phyloP scores from a whole-genome alignment of 92 coral and sea anemone species.

The Heliopora coerulea region DNA sequence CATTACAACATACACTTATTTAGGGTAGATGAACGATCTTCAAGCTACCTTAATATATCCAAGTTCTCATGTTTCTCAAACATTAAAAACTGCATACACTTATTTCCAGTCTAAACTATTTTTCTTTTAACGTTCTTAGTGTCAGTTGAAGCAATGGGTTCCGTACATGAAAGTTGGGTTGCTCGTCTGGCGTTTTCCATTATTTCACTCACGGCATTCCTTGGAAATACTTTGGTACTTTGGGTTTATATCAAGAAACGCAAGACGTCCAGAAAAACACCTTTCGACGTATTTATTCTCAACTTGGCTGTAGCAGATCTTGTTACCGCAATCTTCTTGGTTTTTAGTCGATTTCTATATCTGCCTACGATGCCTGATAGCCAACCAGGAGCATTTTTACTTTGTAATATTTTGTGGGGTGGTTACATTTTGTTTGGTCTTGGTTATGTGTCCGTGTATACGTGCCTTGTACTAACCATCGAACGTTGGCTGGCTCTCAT shows the following conservation, averaged over 20 bases:
- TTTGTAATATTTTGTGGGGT: slow-evolving; percentile 21
- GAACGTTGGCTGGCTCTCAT: slow-evolving; percentile 90
- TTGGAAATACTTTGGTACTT: slow-evolving; percentile 36
- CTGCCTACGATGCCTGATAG: slow-evolving; percentile 9
- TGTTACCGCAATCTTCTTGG: slow-evolving; percentile 14
- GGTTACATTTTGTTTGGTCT: slow-evolving; percentile 26
- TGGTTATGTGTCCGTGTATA: slow-evolving; percentile 43
- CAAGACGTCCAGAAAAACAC: not conserved
- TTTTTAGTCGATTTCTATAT: slow-evolving; percentile 12
- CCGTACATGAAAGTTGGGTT: slow-evolving; percentile 15
- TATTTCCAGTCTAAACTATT: no score
- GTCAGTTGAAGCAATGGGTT: not conserved
- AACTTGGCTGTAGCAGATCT: slow-evolving; percentile 41
- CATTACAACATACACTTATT: no score
- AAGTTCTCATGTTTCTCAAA: no score
- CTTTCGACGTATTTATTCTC: slow-evolving; percentile 39
- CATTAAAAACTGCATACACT: no score
- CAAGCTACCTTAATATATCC: no score
- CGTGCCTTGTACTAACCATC: slow-evolving; percentile 55
- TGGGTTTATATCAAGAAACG: slow-evolving; percentile 26
- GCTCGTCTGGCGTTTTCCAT: slow-evolving; percentile 7
- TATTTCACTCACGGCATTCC: slow-evolving; percentile 14
- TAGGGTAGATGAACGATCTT: no score
- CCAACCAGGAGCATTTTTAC: slow-evolving; percentile 7
- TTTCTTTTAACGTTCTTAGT: not conserved